phyloP scores from a whole-genome alignment of 2,113 vertebrate genomes.

The Pogonocichla stellata region DNA sequence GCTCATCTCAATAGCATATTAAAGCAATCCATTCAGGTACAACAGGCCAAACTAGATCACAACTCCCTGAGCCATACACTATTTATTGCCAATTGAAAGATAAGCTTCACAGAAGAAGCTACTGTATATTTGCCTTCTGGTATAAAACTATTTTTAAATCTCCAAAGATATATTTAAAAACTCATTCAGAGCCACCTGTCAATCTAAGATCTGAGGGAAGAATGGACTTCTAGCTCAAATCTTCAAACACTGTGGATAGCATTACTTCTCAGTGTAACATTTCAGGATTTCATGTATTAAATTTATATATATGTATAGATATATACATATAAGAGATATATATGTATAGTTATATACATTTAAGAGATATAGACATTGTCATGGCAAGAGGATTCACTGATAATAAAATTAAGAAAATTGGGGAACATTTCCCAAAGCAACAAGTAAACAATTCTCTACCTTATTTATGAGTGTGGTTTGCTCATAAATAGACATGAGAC shows the following conservation, averaged over 20 bases:
- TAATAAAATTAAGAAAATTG: neutral
- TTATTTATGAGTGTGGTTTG: neutral
- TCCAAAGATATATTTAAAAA: slow-evolving; percentile 25
- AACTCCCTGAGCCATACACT: slow-evolving; percentile 33
- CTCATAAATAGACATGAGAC: neutral
- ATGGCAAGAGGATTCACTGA: neutral
- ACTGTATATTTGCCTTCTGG: slow-evolving; percentile 17
- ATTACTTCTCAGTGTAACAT: neutral
- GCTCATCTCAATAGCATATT: slow-evolving; percentile 35
- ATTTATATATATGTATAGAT: neutral
- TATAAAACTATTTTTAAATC: slow-evolving; percentile 48
- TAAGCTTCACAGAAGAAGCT: slow-evolving; percentile 26
- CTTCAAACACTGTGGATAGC: neutral
- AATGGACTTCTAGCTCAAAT: neutral
- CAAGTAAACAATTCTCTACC: neutral
- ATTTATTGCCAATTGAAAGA: slow-evolving; percentile 41
- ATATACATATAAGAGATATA: neutral
- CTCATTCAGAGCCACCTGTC: neutral
- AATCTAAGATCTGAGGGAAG: neutral
- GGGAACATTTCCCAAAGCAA: neutral
- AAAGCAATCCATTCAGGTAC: slow-evolving; percentile 59
- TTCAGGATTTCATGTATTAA: neutral
- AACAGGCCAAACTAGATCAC: slow-evolving; percentile 38
- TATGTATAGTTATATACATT: too few species aligned
- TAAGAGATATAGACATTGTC: too few species aligned